phyloP scores from a whole-genome alignment of 1,140 invertebrate genomes.

The Brachionus manjavacas region DNA sequence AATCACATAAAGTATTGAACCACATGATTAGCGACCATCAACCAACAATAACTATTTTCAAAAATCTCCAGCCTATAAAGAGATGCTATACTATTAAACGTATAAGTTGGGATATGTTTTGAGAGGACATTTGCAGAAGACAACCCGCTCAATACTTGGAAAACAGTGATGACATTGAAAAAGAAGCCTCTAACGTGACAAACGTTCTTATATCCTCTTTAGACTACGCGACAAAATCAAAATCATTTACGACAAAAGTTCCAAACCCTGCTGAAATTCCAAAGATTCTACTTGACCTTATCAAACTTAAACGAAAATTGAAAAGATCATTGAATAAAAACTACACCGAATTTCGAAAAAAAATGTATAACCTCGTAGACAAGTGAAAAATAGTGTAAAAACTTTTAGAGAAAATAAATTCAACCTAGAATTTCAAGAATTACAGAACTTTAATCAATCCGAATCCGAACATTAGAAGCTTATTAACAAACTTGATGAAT shows the following conservation, averaged over 20 bases:
- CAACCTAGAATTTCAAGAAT: background rate
- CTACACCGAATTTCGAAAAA: too few species aligned
- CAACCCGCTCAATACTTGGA: background rate
- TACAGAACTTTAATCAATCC: background rate
- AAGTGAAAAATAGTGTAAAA: too few species aligned
- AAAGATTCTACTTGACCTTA: background rate
- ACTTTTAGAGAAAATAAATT: too few species aligned
- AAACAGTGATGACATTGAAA: background rate
- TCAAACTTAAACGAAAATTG: background rate
- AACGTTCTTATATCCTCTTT: background rate
- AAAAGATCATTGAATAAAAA: too few species aligned
- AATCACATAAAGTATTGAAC: background rate
- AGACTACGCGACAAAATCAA: background rate
- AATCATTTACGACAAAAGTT: background rate
- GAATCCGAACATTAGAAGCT: background rate
- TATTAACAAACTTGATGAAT: background rate
- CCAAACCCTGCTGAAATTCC: background rate
- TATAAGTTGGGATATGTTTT: background rate
- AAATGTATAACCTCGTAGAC: too few species aligned
- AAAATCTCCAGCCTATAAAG: background rate
- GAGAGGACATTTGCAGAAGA: background rate
- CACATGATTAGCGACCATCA: background rate
- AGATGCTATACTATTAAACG: background rate
- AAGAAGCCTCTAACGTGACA: background rate
- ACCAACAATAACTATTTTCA: background rate